These are phyloP conservation scores for Porites divaricata DNA, from an alignment of 92 coral and sea anemone genomes.

Conservation along the genomic window DNA sequence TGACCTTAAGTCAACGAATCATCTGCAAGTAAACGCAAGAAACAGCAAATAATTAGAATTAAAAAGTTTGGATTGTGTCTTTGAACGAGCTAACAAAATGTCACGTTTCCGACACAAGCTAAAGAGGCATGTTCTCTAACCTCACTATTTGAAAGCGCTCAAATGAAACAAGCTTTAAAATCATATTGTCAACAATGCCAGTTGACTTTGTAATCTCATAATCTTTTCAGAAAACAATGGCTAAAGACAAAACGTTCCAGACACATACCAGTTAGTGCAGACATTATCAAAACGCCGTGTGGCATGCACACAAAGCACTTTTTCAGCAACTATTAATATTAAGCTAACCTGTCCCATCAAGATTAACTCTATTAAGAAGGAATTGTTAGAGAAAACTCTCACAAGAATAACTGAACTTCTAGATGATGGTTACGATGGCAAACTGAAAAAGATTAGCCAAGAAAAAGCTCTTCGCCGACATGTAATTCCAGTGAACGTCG, in stretches of 20 bases:
- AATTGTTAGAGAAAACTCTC: not conserved
- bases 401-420: too few species aligned
- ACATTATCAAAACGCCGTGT: not conserved
- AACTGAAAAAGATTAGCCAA: not conserved
- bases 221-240: not conserved
- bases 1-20: not conserved
- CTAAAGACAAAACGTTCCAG: not conserved
- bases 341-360: not conserved
- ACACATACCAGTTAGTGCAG: constrained; percentile 2
- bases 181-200: not conserved
- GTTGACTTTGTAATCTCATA: too few species aligned
- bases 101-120: constrained; percentile 1
- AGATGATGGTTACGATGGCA: not conserved
- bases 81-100: not conserved
- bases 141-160: not conserved
- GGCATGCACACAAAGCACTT: not conserved
- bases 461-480: not conserved
- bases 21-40: not conserved
- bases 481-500: constrained; percentile 9
- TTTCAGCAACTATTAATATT: constrained; percentile 13
- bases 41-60: not conserved
- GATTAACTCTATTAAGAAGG: not conserved
- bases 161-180: not conserved
- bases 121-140: not conserved
- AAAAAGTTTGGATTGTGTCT: not conserved